phyloP scores from a whole-genome alignment of 2,888 invertebrate species.

The Noctua pronuba region DNA sequence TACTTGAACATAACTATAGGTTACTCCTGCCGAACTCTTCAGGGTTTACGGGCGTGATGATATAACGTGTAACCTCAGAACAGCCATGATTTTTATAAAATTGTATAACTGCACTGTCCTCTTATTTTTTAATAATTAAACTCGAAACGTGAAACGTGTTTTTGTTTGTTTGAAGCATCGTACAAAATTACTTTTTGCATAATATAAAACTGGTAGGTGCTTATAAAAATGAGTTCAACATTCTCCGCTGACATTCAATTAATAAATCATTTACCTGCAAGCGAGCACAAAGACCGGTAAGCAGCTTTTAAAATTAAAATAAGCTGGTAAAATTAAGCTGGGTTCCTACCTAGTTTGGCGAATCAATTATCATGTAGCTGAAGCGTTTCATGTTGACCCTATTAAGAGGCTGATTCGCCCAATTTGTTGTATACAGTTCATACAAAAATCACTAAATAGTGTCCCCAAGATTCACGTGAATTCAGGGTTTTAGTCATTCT shows the following conservation, averaged over 20 bases:
- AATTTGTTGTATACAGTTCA: background rate
- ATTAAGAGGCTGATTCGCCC: background rate
- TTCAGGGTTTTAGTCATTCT: background rate
- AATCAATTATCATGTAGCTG: background rate
- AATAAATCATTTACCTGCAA: conserved; percentile 45
- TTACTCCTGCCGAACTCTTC: background rate
- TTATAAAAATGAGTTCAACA: conserved; percentile 31
- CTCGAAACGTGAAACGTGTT: conserved; percentile 5
- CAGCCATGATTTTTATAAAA: background rate
- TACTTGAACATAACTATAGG: background rate
- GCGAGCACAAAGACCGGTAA: conserved; percentile 25
- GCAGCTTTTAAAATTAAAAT: conserved; percentile 41
- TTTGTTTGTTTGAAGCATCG: background rate
- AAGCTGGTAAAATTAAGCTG: background rate
- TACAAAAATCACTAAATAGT: background rate
- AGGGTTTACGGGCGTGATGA: background rate
- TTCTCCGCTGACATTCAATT: conserved; percentile 42
- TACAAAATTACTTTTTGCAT: conserved; percentile 14
- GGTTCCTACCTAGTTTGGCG: background rate
- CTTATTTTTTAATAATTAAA: background rate
- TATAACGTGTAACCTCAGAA: background rate
- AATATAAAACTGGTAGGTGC: conserved; percentile 16
- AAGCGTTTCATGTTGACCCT: background rate
- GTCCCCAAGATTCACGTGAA: background rate
- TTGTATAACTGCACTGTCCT: background rate